Evolutionary conservation across 2,888 invertebrate genomes (phyloP), one percentile per base, ranked within the genome.

Genomic region (Catocala nupta): DNA sequence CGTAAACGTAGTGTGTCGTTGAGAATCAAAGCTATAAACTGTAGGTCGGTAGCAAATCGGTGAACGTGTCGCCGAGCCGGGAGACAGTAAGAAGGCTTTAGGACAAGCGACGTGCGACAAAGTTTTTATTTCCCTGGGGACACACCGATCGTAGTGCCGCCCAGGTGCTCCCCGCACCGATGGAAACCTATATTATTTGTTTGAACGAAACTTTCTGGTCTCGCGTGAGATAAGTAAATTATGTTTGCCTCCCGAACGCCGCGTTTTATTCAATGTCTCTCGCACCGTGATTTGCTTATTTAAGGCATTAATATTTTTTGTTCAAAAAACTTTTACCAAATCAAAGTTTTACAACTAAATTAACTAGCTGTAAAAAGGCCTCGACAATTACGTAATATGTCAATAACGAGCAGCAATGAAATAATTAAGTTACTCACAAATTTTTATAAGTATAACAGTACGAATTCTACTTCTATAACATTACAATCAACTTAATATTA

Each of bases 121-220:
- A 94, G 90, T 93, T 94, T 93, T 93, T 93, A 93, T 93, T 94
- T 94, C 93, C 93, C 94, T 68, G 59, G 93, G 91, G 94, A 88
- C 88, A 86, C 90, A 92, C 93, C 93, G 93, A 93, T 93, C 93
- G 92, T 86, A 89, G 87, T 83, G 88, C 90, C 91, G 90, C 92
- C 88, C 93, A 93, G 93, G 93, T 93, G 93, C 88, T 89, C 86
- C 88, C 87, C 87, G 84, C 87, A 83, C 88, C 88, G 85, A 88
- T 86, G 88, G 90, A 90, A 92, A 93, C 92, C 93, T 93, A 93
- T 93, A 93, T 93, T 93, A 94, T 94, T 93, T 93, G 92, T 93
- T 92, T 90, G 91, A 93, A 88, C 86, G 82, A 89, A 93, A 93
- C 90, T 93, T 94, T 92, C 90, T 91, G 92, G 90, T 93, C 91